These are phyloP conservation scores for Drosophila bipectinata DNA, from an alignment of 1,140 invertebrate species.

Conservation along the genomic window DNA sequence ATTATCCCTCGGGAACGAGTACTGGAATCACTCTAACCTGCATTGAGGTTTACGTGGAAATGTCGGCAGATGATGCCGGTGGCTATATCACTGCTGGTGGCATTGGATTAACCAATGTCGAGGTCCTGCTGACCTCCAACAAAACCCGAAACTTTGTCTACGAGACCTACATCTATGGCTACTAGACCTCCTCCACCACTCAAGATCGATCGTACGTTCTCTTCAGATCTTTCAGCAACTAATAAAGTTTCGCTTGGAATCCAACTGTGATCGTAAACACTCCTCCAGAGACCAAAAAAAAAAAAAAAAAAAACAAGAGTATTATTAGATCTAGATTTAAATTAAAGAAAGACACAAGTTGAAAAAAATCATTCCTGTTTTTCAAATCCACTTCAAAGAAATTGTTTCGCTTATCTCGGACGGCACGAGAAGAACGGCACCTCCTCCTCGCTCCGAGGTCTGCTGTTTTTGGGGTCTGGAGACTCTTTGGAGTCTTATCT, in stretches of 20 bases:
- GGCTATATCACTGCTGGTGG: slow-evolving; percentile 62
- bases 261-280: slow-evolving; percentile 66
- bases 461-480: too few species aligned
- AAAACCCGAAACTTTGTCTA: slow-evolving; percentile 64
- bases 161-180: slow-evolving; percentile 44
- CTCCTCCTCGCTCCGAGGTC: not conserved
- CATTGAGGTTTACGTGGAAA: slow-evolving; percentile 73
- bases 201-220: not conserved
- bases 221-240: slow-evolving; percentile 22
- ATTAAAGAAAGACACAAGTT: not conserved
- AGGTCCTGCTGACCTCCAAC: slow-evolving; percentile 63
- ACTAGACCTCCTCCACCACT: too few species aligned
- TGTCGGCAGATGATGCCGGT: slow-evolving; percentile 56
- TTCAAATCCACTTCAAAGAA: not conserved
- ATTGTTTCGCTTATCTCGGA: slow-evolving; percentile 2
- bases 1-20: slow-evolving; percentile 45
- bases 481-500: not conserved
- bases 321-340: slow-evolving; percentile 2
- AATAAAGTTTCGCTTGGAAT: slow-evolving; percentile 58
- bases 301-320: not conserved
- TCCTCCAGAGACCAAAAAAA: not conserved
- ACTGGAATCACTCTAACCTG: slow-evolving; percentile 54
- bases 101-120: slow-evolving; percentile 48
- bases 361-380: not conserved
- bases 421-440: not conserved